Base-by-base conservation (phyloP, 2,888 invertebrate species). In the Octonoba sinensis region DNA sequence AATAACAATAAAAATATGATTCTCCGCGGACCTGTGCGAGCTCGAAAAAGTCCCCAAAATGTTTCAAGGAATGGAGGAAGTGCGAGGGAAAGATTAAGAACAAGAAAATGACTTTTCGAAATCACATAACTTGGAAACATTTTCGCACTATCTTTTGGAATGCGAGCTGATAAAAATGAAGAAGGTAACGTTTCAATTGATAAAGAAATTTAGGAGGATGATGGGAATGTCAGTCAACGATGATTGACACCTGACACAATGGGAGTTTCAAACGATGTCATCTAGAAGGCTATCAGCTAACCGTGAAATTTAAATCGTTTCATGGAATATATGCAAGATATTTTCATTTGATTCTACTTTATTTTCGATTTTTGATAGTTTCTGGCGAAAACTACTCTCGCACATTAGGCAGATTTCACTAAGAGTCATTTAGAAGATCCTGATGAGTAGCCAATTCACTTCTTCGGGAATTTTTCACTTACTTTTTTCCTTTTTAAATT, bases 191-290 rank as follows among this genome's bases (percentile, higher is more conserved):
- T 44, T 44, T 15, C 49, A 47, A 66, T 67, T 77, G 69, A 77
- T 77, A 77, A 70, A 75, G 67, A 75, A 76, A 69, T 56, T 22
- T 70, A 59, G 76, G 76, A 44, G 76, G 76, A 64, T 59, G 69
- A 54, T 51, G 24, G 44, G 54, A 75, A 60, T 75, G 75, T 70
- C 76, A 49, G 76, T 77, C 76, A 77, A 64, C 62, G 76, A 62
- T 77, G 76, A 77, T 77, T 77, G 76, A 77, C 76, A 77, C 69
- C 60, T 77, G 76, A 64, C 70, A 77, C 76, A 77, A 77, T 70
- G 60, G 69, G 51, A 69, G 69, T 77, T 70, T 70, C 69, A 70
- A 77, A 77, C 70, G 76, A 77, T 77, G 76, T 77, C 76, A 77
- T 77, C 76, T 70, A 20, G 36, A 44, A 47, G 70, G 64, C 62